phyloP scores from a whole-genome alignment of 2,113 vertebrate genomes.

The Phocoena phocoena region DNA sequence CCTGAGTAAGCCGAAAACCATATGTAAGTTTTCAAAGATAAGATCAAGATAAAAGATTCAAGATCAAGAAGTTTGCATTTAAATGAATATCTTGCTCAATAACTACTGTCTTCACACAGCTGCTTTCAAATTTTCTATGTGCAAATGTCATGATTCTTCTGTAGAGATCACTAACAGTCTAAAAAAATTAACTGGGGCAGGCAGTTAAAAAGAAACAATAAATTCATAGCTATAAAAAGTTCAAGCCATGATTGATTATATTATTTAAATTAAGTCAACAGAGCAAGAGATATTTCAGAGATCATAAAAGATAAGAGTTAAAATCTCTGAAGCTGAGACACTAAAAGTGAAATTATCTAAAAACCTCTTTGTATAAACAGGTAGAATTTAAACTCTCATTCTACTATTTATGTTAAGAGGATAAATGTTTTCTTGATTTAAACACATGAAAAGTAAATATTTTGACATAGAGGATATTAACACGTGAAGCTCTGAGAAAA shows the following conservation, averaged over 20 bases:
- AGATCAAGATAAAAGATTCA: slow-evolving; percentile 35
- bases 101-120: background rate
- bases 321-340: background rate
- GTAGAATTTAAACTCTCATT: slow-evolving; percentile 21
- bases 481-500: slow-evolving; percentile 44
- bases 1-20: background rate
- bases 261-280: slow-evolving; percentile 43
- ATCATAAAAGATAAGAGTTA: slow-evolving; percentile 23
- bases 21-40: background rate
- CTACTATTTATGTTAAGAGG: background rate
- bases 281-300: slow-evolving; percentile 25
- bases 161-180: background rate
- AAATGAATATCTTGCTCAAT: background rate
- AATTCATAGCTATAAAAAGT: slow-evolving; percentile 8
- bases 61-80: background rate
- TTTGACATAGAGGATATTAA: background rate
- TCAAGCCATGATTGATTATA: background rate
- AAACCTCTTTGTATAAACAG: background rate
- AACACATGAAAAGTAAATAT: background rate
- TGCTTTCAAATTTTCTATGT: background rate
- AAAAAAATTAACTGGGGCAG: background rate
- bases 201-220: slow-evolving; percentile 27
- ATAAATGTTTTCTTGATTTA: slow-evolving; percentile 24
- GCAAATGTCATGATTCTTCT: slow-evolving; percentile 16
- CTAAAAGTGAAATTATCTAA: slow-evolving; percentile 23